Evolutionary conservation across 2,113 vertebrate genomes (phyloP).

Genomic region (Megalops atlanticus): DNA sequence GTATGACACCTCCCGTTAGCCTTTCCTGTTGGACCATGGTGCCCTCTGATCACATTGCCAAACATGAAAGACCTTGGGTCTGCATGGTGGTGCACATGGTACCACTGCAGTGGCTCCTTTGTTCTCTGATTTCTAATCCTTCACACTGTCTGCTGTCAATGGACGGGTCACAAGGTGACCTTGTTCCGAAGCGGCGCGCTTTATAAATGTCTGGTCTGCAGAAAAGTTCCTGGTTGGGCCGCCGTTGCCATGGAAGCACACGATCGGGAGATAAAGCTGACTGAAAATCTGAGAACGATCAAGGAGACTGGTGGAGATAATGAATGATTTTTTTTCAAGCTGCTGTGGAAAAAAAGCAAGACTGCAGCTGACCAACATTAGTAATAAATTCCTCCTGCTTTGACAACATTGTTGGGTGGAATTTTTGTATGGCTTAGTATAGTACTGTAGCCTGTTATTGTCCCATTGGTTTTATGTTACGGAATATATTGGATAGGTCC

Average conservation of each 20-base stretch:
- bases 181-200: slow-evolving; percentile 50
- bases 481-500: slow-evolving; percentile 55
- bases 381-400: slow-evolving; percentile 74
- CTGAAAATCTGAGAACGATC: slow-evolving; percentile 59
- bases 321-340: slow-evolving; percentile 63
- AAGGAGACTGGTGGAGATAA: slow-evolving; percentile 59
- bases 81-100: slow-evolving; percentile 37
- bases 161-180: slow-evolving; percentile 54
- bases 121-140: slow-evolving; percentile 53
- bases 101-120: slow-evolving; percentile 47
- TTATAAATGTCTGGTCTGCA: slow-evolving; percentile 55
- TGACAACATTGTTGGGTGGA: slow-evolving; percentile 69
- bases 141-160: slow-evolving; percentile 52
- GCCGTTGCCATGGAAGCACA: slow-evolving; percentile 61
- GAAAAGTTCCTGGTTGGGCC: slow-evolving; percentile 36
- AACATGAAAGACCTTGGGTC: slow-evolving; percentile 40
- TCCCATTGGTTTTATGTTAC: slow-evolving; percentile 72
- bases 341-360: slow-evolving; percentile 47
- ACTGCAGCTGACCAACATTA: slow-evolving; percentile 74
- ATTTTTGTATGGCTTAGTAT: slow-evolving; percentile 53
- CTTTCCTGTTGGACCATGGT: background rate
- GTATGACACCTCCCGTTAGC: too few species aligned
- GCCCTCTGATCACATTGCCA: background rate
- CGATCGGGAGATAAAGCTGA: slow-evolving; percentile 63
- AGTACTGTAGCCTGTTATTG: slow-evolving; percentile 52